Evolutionary conservation across 2,888 invertebrate species (phyloP).

Genomic region (Colletes collaris): DNA sequence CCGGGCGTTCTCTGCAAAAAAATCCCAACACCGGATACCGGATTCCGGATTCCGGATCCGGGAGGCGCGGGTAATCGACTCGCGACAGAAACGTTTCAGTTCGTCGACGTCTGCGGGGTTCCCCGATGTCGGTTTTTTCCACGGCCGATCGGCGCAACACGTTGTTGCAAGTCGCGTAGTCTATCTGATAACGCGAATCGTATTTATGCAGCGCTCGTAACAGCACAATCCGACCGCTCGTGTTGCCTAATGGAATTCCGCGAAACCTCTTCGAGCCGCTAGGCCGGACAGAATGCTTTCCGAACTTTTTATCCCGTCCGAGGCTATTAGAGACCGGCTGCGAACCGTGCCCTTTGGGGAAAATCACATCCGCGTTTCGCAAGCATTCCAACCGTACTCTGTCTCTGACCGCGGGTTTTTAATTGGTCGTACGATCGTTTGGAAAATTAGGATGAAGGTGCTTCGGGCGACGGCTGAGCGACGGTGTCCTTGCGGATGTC

Average conservation of each 20-base stretch:
- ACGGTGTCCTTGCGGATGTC: no score
- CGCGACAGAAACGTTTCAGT: slow-evolving; percentile 10
- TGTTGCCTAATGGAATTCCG: slow-evolving; percentile 13
- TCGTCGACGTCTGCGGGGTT: slow-evolving; percentile 9
- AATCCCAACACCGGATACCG: neutral
- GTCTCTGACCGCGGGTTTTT: no score
- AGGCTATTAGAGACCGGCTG: neutral
- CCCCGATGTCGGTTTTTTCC: slow-evolving; percentile 7
- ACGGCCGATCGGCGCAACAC: slow-evolving; percentile 15
- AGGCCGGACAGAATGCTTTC: neutral
- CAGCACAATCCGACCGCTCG: slow-evolving; percentile 18
- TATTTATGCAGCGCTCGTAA: slow-evolving; percentile 30
- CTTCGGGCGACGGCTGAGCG: no score
- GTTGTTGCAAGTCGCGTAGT: neutral
- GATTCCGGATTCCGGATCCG: neutral
- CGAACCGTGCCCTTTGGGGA: neutral
- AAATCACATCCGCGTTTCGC: neutral
- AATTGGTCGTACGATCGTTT: no score
- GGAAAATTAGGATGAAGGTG: no score
- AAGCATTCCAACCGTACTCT: neutral
- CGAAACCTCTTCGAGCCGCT: neutral
- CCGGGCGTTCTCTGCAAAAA: slow-evolving; percentile 4
- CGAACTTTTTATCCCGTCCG: neutral
- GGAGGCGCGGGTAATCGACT: slow-evolving; percentile 8
- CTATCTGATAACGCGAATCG: slow-evolving; percentile 51